These are phyloP conservation scores for Chaetodon trifascialis DNA, from an alignment of 2,113 vertebrate genomes.

Conservation along the genomic window DNA sequence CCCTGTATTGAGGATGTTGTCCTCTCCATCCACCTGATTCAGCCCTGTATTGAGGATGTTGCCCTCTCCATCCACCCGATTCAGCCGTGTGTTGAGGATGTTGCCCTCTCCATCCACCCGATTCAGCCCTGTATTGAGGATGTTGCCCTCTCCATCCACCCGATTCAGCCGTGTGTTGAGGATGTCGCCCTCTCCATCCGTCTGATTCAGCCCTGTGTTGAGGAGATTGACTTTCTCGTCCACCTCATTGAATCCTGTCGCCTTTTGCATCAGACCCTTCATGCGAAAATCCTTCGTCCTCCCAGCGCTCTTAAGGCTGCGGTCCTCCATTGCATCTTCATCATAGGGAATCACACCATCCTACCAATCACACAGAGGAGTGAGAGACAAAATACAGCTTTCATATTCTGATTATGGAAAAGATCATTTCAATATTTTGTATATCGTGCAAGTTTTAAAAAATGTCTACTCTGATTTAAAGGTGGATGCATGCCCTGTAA, in stretches of 20 bases:
- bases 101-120: constrained; percentile 82
- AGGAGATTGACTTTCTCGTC: constrained; percentile 72
- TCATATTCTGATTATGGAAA: no score
- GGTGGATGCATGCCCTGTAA: no score
- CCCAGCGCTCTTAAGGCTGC: constrained; percentile 71
- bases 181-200: constrained; percentile 78
- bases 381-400: background rate
- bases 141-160: constrained; percentile 79
- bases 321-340: constrained; percentile 72
- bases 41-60: constrained; percentile 64
- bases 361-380: constrained; percentile 70
- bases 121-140: constrained; percentile 70
- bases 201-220: constrained; percentile 78
- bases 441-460: no score
- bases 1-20: no score
- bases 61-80: constrained; percentile 82
- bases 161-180: constrained; percentile 76
- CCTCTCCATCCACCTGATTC: constrained; percentile 83
- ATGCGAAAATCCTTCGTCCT: constrained; percentile 70
- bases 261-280: constrained; percentile 75
- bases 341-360: constrained; percentile 79
- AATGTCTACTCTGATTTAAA: no score
- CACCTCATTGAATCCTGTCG: constrained; percentile 77
- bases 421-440: no score
- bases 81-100: constrained; percentile 62